These are phyloP conservation scores for Bombus terrestris DNA, from an alignment of 1,140 invertebrate species.

Conservation along the genomic window DNA sequence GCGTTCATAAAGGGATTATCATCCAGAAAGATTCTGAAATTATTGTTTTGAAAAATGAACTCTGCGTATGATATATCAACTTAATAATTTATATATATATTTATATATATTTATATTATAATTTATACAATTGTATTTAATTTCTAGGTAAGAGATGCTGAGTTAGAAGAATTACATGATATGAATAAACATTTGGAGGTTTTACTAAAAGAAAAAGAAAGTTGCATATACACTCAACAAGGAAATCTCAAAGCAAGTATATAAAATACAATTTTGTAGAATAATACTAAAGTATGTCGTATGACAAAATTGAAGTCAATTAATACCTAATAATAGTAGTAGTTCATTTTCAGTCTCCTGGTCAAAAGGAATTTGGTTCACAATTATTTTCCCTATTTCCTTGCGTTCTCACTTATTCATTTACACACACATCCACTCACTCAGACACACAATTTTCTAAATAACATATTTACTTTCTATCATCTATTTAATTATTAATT, in stretches of 20 bases:
- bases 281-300: not conserved
- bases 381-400: too few relatives aligned
- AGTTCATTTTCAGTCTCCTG: too few relatives aligned
- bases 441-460: too few relatives aligned
- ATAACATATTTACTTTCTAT: too few relatives aligned
- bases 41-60: slow-evolving; percentile 70
- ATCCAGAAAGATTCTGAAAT: slow-evolving; percentile 74
- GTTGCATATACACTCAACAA: slow-evolving; percentile 37
- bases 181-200: slow-evolving; percentile 53
- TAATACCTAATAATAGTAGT: slow-evolving; percentile 33
- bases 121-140: slow-evolving; percentile 3
- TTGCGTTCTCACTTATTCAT: too few relatives aligned
- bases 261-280: not conserved
- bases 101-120: slow-evolving; percentile 9
- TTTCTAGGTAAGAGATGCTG: slow-evolving; percentile 65
- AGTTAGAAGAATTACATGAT: slow-evolving; percentile 65
- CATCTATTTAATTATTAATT: too few relatives aligned
- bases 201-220: slow-evolving; percentile 54
- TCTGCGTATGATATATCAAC: slow-evolving; percentile 55
- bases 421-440: too few relatives aligned
- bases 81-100: slow-evolving; percentile 4
- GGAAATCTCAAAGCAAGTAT: slow-evolving; percentile 60
- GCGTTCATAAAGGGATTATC: slow-evolving; percentile 57
- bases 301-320: slow-evolving; percentile 3
- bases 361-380: too few relatives aligned